phyloP scores from a whole-genome alignment of 2,888 invertebrate genomes.

The Ommatoiulus sabulosus region DNA sequence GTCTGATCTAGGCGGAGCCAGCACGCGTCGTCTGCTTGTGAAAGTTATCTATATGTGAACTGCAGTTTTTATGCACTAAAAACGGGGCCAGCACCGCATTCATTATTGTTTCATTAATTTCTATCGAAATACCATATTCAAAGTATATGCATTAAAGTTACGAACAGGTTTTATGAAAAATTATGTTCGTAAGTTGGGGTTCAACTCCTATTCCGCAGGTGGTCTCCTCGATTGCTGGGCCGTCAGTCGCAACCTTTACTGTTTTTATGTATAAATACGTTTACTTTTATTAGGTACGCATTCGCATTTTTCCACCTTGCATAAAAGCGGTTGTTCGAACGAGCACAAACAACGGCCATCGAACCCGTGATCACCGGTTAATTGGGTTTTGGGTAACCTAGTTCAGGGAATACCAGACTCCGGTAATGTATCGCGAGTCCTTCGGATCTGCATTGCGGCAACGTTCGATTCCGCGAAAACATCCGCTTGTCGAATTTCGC shows the following conservation, averaged over 20 bases:
- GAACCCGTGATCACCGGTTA: constrained; percentile 32
- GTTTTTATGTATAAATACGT: neutral
- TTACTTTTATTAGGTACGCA: neutral
- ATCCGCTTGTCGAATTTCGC: neutral
- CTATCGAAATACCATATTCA: too few relatives aligned
- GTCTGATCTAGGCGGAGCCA: too few relatives aligned
- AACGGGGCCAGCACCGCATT: too few relatives aligned
- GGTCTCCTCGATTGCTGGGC: neutral
- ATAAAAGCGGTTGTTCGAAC: neutral
- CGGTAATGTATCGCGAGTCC: neutral
- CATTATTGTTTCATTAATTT: too few relatives aligned
- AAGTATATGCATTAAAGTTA: too few relatives aligned
- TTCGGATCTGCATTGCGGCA: neutral
- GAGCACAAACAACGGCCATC: neutral
- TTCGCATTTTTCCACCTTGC: neutral
- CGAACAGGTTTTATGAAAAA: too few relatives aligned
- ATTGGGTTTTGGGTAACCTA: constrained; percentile 23
- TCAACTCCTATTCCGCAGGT: neutral
- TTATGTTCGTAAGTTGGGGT: too few relatives aligned
- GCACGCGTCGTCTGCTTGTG: too few relatives aligned
- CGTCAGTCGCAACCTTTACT: neutral
- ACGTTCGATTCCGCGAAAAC: neutral
- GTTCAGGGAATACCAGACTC: neutral
- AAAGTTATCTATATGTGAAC: too few relatives aligned
- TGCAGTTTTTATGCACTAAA: too few relatives aligned